Evolutionary conservation across 2,113 vertebrate species (phyloP).

Genomic region (Phrynosoma blainvillii): DNA sequence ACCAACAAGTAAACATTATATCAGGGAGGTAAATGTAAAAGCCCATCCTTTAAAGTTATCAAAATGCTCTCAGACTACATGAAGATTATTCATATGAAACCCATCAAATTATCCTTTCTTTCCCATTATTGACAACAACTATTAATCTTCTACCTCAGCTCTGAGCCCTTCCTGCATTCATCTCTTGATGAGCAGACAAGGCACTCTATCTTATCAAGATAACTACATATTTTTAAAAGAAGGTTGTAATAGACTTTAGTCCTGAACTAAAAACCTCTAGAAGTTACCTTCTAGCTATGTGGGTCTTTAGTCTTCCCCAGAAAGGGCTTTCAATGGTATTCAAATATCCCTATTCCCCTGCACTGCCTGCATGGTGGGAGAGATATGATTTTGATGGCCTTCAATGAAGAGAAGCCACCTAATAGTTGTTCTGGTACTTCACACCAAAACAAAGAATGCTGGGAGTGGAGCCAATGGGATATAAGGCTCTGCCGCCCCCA

Average conservation of each 20-base stretch:
- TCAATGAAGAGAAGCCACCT: no score
- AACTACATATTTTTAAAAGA: constrained; percentile 63
- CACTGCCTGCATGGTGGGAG: no score
- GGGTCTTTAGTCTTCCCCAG: not conserved
- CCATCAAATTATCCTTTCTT: constrained; percentile 68
- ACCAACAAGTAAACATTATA: constrained; percentile 55
- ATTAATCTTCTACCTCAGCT: constrained; percentile 69
- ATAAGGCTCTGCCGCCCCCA: no score
- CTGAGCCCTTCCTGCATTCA: constrained; percentile 44
- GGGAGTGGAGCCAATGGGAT: no score
- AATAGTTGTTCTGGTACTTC: no score
- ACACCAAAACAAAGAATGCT: no score
- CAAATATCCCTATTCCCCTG: not conserved
- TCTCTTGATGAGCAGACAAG: constrained; percentile 43
- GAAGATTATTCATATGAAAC: constrained; percentile 65
- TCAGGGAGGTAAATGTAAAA: constrained; percentile 51
- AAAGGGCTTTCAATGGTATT: not conserved
- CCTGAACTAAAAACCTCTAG: not conserved
- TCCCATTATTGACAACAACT: constrained; percentile 64
- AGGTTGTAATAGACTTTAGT: constrained; percentile 39
- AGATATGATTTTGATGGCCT: no score
- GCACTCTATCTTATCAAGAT: constrained; percentile 69
- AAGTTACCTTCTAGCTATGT: constrained; percentile 8
- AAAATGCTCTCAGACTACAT: constrained; percentile 56
- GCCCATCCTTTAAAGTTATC: constrained; percentile 67